phyloP scores from a whole-genome alignment of 2,888 invertebrate genomes.

The Oligia latruncula region DNA sequence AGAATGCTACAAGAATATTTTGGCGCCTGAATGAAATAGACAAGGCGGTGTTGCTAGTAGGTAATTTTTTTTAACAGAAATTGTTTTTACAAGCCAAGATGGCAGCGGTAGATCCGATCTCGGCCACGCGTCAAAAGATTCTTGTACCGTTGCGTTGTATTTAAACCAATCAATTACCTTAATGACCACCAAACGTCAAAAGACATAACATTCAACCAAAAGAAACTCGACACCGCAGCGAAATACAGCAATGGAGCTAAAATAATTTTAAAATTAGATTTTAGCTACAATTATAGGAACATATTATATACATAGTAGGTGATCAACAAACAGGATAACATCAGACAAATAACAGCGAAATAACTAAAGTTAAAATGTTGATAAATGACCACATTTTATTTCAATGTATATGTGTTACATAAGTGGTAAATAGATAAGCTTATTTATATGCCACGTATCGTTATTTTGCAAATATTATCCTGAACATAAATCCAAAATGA shows the following conservation, averaged over 20 bases:
- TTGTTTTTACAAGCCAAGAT: background rate
- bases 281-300: background rate
- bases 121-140: no score
- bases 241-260: constrained; percentile 54
- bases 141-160: background rate
- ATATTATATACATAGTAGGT: no score
- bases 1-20: background rate
- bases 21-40: background rate
- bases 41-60: background rate
- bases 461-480: background rate
- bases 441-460: background rate
- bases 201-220: constrained; percentile 62
- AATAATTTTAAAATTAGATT: constrained; percentile 9
- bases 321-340: background rate
- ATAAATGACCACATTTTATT: background rate
- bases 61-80: no score
- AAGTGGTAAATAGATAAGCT: background rate
- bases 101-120: no score
- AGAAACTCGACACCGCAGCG: constrained; percentile 48
- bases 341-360: background rate
- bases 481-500: background rate
- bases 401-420: background rate
- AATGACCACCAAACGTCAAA: constrained; percentile 53
- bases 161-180: constrained; percentile 34
- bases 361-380: background rate